These are phyloP conservation scores for Apeltes quadracus DNA, from an alignment of 2,113 vertebrate species.

Conservation along the genomic window DNA sequence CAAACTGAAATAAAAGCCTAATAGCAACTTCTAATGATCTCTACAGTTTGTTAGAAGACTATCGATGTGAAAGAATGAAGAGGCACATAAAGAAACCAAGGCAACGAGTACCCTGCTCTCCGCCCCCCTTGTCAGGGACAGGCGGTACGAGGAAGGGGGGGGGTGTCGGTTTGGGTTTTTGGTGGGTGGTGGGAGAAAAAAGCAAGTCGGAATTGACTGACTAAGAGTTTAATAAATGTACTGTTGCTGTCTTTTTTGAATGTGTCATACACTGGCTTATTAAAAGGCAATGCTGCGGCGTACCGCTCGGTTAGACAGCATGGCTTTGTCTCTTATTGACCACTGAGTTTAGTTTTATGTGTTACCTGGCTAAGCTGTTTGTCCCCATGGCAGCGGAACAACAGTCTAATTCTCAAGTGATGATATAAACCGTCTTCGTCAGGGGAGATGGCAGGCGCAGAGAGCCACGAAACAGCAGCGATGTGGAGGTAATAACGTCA, in stretches of 20 bases:
- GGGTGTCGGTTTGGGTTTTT: constrained; percentile 28
- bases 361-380: constrained; percentile 38
- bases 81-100: constrained; percentile 79
- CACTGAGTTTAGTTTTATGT: constrained; percentile 14
- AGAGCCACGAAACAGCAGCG: constrained; percentile 36
- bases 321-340: constrained; percentile 31
- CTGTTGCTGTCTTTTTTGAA: constrained; percentile 13
- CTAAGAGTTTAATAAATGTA: constrained; percentile 2
- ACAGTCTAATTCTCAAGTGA: constrained; percentile 22
- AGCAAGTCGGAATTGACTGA: constrained; percentile 4
- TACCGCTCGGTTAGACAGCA: constrained; percentile 37
- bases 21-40: constrained; percentile 29
- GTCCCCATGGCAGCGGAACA: constrained; percentile 22
- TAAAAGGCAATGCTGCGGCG: constrained; percentile 16
- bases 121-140: constrained; percentile 35
- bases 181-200: constrained; percentile 14
- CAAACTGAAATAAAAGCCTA: constrained; percentile 51
- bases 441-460: constrained; percentile 17
- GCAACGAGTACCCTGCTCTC: constrained; percentile 63
- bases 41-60: constrained; percentile 45
- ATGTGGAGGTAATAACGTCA: constrained; percentile 36
- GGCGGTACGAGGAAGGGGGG: constrained; percentile 29
- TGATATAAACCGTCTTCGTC: background rate
- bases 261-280: constrained; percentile 41
- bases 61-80: constrained; percentile 63